Evolutionary conservation across 1,140 invertebrate species (phyloP).

Genomic region (Danaus melanippus): DNA sequence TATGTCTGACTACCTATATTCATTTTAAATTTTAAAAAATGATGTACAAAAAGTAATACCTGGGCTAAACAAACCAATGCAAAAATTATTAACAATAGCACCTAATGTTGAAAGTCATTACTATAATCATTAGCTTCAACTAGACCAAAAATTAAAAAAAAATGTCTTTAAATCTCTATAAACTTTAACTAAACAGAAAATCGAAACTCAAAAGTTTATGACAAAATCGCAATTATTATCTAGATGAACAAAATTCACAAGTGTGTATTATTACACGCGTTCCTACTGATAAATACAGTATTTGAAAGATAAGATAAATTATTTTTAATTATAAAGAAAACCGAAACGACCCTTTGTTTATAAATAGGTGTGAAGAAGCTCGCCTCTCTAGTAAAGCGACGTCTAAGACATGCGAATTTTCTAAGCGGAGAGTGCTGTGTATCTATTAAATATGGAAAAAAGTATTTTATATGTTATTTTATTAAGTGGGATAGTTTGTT

Average conservation of each 20-base stretch:
- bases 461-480: conserved; percentile 9
- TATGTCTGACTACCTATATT: no score
- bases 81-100: no score
- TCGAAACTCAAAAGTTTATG: conserved; percentile 5
- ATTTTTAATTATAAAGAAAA: conserved; percentile 17
- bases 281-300: conserved; percentile 10
- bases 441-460: conserved; percentile 10
- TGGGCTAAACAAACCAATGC: no score
- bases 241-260: conserved; percentile 2
- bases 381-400: conserved; percentile 4
- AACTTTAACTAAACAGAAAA: neutral
- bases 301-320: conserved; percentile 14
- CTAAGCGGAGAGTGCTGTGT: conserved; percentile 7
- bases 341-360: conserved; percentile 7
- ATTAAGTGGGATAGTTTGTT: conserved; percentile 12
- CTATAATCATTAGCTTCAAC: no score
- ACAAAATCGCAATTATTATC: conserved; percentile 14
- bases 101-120: no score
- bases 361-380: neutral
- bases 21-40: no score
- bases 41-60: no score
- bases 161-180: no score
- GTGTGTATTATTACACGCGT: conserved; percentile 2
- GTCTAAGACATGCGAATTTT: conserved; percentile 3
- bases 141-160: no score